Conservation (phyloP, 2,888 invertebrate genomes). For the Ochlodes sylvanus region DNA sequence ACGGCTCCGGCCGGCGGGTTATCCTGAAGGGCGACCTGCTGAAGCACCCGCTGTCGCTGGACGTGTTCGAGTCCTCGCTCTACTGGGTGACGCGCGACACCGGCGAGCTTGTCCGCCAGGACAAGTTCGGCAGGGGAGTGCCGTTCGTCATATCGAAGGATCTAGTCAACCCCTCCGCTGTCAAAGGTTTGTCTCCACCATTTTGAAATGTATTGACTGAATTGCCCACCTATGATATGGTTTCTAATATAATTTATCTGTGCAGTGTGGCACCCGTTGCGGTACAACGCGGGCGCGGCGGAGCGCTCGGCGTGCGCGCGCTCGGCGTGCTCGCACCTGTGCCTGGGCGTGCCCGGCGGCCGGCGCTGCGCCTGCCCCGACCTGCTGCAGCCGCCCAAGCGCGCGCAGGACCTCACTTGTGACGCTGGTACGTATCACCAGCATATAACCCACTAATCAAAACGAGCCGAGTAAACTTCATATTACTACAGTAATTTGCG, state of each 20-base stretch:
- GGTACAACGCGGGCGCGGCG: constrained; percentile 91
- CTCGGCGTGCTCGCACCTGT: constrained; percentile 95
- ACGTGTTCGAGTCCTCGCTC: constrained; percentile 96
- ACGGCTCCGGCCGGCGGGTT: constrained; percentile 90
- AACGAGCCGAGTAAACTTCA: no score
- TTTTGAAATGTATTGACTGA: no score
- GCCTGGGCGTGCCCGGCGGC: constrained; percentile 95
- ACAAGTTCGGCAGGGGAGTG: constrained; percentile 98
- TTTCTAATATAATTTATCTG: no score
- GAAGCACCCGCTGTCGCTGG: constrained; percentile 93
- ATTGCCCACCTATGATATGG: neutral
- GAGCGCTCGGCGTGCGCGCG: constrained; percentile 86
- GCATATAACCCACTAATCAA: no score
- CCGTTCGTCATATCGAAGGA: constrained; percentile 93
- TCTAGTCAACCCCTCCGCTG: constrained; percentile 93
- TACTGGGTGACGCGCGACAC: constrained; percentile 97
- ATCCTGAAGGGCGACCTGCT: constrained; percentile 90
- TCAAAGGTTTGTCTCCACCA: constrained; percentile 86
- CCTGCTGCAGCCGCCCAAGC: constrained; percentile 80
- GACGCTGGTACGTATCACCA: constrained; percentile 88
- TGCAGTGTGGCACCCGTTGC: constrained; percentile 91
- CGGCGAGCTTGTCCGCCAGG: constrained; percentile 94
- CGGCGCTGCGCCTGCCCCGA: constrained; percentile 97
- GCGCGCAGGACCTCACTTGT: constrained; percentile 89
- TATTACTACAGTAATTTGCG: no score